phyloP scores from a whole-genome alignment of 2,888 invertebrate genomes.

The Spicauda simplicius region DNA sequence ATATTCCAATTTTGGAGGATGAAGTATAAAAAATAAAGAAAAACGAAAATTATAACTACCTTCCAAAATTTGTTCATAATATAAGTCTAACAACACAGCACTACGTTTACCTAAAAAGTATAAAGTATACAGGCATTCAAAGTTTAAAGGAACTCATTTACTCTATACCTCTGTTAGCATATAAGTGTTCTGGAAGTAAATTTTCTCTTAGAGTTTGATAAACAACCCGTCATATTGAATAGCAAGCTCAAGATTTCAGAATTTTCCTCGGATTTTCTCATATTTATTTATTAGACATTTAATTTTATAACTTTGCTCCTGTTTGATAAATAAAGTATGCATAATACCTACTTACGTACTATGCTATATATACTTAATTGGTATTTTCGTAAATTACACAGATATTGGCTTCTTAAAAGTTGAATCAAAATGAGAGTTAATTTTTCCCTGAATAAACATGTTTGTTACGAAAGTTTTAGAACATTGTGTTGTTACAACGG shows the following conservation, averaged over 20 bases:
- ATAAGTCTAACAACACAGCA: constrained; percentile 10
- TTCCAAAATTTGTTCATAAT: neutral
- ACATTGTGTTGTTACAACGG: constrained; percentile 20
- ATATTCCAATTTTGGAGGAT: neutral
- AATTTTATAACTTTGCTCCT: constrained; percentile 20
- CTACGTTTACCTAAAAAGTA: neutral
- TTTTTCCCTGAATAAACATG: constrained; percentile 24
- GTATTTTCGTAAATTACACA: neutral
- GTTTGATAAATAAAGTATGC: neutral
- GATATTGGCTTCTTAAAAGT: constrained; percentile 4
- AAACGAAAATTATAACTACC: neutral
- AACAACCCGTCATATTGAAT: constrained; percentile 35
- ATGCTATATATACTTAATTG: neutral
- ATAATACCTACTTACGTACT: neutral
- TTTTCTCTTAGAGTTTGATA: constrained; percentile 33
- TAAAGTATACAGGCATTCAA: constrained; percentile 15
- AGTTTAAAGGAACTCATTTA: constrained; percentile 26
- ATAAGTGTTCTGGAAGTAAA: constrained; percentile 29
- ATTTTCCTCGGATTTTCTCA: constrained; percentile 27
- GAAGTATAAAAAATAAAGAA: constrained; percentile 9
- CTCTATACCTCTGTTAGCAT: constrained; percentile 26
- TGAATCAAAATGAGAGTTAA: constrained; percentile 10
- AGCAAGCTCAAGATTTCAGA: constrained; percentile 22
- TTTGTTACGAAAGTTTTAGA: constrained; percentile 20
- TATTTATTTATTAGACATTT: constrained; percentile 29